Base-by-base conservation (phyloP, 2,113 vertebrate species). In the Xerus inauris region DNA sequence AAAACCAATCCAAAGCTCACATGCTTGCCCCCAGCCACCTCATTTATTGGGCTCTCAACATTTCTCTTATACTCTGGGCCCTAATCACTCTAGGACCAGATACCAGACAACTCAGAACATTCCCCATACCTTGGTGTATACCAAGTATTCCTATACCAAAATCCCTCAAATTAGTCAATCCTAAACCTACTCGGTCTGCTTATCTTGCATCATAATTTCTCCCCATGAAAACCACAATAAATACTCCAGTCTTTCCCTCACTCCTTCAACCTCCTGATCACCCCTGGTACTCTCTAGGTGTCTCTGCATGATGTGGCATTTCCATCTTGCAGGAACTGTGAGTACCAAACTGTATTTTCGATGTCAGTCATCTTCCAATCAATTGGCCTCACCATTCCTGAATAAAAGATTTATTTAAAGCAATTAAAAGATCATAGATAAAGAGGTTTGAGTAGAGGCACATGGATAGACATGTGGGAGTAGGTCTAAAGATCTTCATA, bases 261-360 rank as follows among this genome's bases (percentile, higher is more conserved):
- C 17, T 22, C 59, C 19, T 19, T 49, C 59, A 26, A 1, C 57
- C 13, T 64, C 22, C n/a, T 28, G 20, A 28, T 16, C 19, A 26
- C 30, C 4, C 2, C 0, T 8, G 22, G 5, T 22, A 6, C 38
- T 20, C 57, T 28, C 49, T 22, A 5, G 26, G 13, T 14, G 12
- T 7, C 14, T 59, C 35, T 45, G 11, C 47, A 12, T 67, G 79
- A 32, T 57, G 24, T 12, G 35, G 47, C 3, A 22, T 1, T 0
- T 5, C 51, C 20, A 16, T 62, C n/a, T 42, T 24, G 28, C 22
- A 11, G 35, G 26, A 7, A 49, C 77, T 30, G 2, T 40, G 67
- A 67, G 65, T 32, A 72, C 30, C 28, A 32, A n/a, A n/a, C 20
- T 30, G 4, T 24, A 45, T 72, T 69, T 83, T 62, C 62, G 51